Percentiles rank a stretch among this genome's conserved stretches.
phyloP scores from a whole-genome alignment of 2,113 vertebrate genomes.

The Ageneiosus marmoratus region DNA sequence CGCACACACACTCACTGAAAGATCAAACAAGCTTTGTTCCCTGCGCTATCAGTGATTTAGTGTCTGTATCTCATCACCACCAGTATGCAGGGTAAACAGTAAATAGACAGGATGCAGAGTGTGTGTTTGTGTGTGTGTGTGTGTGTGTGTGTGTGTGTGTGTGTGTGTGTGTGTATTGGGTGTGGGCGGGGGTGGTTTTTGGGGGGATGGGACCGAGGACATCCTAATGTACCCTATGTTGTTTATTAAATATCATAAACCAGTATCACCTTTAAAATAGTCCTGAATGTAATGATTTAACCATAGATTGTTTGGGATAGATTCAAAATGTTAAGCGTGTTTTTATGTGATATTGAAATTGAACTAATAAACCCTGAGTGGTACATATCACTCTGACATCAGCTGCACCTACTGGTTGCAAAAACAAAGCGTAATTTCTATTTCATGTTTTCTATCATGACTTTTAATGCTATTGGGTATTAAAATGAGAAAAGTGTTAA shows the following conservation, averaged over 20 bases:
- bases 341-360: background rate
- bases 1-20: constrained; percentile 65
- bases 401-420: background rate
- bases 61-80: constrained; percentile 70
- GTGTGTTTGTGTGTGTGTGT: constrained; percentile 20
- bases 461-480: background rate
- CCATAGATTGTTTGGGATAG: background rate
- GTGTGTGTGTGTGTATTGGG: background rate
- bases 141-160: background rate
- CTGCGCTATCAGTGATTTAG: constrained; percentile 61
- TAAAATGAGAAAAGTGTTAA: background rate
- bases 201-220: background rate
- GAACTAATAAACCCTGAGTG: background rate
- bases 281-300: background rate
- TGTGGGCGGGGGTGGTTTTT: no score
- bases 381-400: no score
- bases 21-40: constrained; percentile 62
- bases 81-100: constrained; percentile 68
- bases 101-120: constrained; percentile 59
- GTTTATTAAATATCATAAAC: background rate
- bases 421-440: background rate
- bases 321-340: background rate
- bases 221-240: no score
- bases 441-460: background rate
- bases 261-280: background rate